Evolutionary conservation across 1,140 invertebrate genomes (phyloP), one percentile per base, ranked within the genome.

Genomic region (Zaprionus africanus): DNA sequence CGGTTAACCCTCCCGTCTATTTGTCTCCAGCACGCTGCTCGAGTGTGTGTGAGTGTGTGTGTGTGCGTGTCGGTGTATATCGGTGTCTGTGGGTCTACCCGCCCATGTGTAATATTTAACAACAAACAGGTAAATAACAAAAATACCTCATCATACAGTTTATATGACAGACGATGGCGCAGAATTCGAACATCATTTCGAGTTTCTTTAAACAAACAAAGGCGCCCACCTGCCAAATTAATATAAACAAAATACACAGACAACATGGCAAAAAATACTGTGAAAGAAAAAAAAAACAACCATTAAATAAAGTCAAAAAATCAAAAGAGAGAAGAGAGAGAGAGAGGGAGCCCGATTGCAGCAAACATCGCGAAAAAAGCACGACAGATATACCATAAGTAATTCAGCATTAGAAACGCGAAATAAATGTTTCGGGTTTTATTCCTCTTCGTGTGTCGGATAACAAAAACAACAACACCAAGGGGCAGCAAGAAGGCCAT

Each of bases 381-480:
- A 78, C 77, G 71, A 78, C 78, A 56, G 22, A 81, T 76, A 81
- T 76, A 84, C 81, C 64, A 81, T 88, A 71, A 71, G 73, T 76
- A 82, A 88, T 87, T 87, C 78, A 78, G 78, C 74, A 79, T 90
- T 88, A 87, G 81, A 78, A 84, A 84, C 76, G 74, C 74, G 71
- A 88, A 79, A 84, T 87, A 90, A 87, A 87, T 74, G 81, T 79
- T 87, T 81, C 81, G 73, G 82, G 73, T 87, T 82, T 79, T 60
- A 64, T 59, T 65, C 43, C 54, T 79, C 54, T 73, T 79, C 64
- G 54, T 73, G 76, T 68, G 60, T 49, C 78, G 60, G 62, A 79
- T 56, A 67, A 71, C 76, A 69, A 73, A 79, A 38, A 69, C 54
- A 54, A 31, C 36, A 82, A 66, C n/a, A 58, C 28, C 28, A 7